Evolutionary conservation across 2,113 vertebrate species (phyloP), one percentile per base, ranked within the genome.

Genomic region (Boleophthalmus pectinirostris): DNA sequence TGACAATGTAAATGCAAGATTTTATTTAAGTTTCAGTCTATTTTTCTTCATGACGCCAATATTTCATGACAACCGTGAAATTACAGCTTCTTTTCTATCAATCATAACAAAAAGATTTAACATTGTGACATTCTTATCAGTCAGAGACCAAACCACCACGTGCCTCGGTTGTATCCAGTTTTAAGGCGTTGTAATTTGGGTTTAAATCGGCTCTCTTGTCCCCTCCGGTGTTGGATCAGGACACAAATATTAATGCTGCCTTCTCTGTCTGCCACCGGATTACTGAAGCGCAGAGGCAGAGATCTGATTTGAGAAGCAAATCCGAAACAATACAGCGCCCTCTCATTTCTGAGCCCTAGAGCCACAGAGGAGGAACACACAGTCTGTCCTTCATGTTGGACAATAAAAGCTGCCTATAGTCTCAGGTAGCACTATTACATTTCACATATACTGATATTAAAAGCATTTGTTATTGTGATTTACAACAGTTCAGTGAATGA

Each of bases 261-360:
- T 68, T 79, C 77, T 54, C 51, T 54, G n/a, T 54, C 51, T 21
- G 82, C 86, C 76, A 51, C 67, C 54, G 87, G 88, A 90, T 89
- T 90, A 90, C 53, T 58, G 79, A 85, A 66, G 80, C 73, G 0
- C 79, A 79, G 66, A 1, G 76, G 76, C 78, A 81, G 83, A 89
- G 83, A 90, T 91, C 87, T 88, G 85, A 85, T 90, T 90, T 84
- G 81, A 91, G 88, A 77, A 75, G 81, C 81, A 78, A 87, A 90
- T 89, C 84, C 82, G 79, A 87, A 88, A 89, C 85, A 86, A 83
- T 85, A 65, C 74, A 77, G 67, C 54, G 43, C 51, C 66, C 73
- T 70, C 69, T 81, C 76, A 83, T 67, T 69, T 68, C 74, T 79
- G 85, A 87, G 51, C 51, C 51, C 8, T 20, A n/a, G 51, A 54